Percentiles rank a stretch among this genome's conserved stretches.
Conservation (phyloP, 2,797 vertebrate species). For the Falco naumanni region DNA sequence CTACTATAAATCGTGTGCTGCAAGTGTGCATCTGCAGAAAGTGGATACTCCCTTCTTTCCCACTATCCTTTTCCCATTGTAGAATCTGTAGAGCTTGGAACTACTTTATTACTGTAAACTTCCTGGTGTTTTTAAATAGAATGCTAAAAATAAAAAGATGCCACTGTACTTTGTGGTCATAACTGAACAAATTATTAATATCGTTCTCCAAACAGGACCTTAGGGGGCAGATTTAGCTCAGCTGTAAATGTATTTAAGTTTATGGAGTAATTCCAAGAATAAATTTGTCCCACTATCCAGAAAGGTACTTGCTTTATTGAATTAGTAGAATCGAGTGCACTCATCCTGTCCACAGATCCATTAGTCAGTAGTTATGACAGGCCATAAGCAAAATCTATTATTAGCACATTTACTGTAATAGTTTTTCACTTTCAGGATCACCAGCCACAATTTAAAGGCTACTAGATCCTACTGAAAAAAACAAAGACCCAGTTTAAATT, state of each 20-base stretch:
- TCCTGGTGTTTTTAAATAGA: background rate
- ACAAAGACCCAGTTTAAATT: background rate
- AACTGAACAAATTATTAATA: background rate
- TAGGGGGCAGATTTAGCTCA: background rate
- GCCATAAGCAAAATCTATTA: slow-evolving; percentile 33
- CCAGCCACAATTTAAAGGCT: background rate
- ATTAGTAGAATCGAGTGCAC: background rate
- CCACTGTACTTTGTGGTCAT: background rate
- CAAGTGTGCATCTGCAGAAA: background rate
- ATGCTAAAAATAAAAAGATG: background rate
- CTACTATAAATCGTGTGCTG: background rate
- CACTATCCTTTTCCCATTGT: background rate
- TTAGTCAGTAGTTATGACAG: slow-evolving; percentile 42
- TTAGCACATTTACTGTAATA: slow-evolving; percentile 25
- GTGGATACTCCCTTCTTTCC: background rate
- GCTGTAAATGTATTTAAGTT: slow-evolving; percentile 1
- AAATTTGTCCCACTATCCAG: slow-evolving; percentile 17
- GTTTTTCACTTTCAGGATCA: slow-evolving; percentile 11
- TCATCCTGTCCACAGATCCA: background rate
- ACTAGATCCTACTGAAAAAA: background rate
- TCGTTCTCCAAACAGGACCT: background rate
- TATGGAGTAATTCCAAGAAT: slow-evolving; percentile 27
- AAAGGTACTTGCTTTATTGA: slow-evolving; percentile 34
- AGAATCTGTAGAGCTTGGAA: background rate
- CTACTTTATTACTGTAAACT: background rate